Conservation (phyloP, 2,113 vertebrate species). For the Ammodytes marinus region DNA sequence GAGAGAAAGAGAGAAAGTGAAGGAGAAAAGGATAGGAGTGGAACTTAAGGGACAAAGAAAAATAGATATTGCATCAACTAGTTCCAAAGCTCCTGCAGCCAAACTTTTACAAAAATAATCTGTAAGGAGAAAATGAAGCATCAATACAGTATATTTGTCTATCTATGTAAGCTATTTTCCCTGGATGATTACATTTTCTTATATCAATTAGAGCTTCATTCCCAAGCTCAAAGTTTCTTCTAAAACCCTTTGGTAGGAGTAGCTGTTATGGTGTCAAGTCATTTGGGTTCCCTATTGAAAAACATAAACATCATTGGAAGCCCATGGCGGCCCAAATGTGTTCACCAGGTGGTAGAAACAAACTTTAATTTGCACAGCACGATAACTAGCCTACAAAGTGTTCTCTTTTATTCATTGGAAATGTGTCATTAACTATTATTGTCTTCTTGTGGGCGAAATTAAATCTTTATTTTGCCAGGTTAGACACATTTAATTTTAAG, state of each 20-base stretch:
- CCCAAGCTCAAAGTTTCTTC: neutral
- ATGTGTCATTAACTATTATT: constrained; percentile 17
- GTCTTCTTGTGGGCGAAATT: constrained; percentile 39
- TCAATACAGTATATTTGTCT: neutral
- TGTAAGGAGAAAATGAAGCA: neutral
- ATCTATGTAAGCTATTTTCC: neutral
- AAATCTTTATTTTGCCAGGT: constrained; percentile 68
- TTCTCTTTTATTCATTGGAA: constrained; percentile 55
- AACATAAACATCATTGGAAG: constrained; percentile 35
- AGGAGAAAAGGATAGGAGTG: neutral
- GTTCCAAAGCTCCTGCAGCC: constrained; percentile 6
- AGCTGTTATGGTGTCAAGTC: neutral
- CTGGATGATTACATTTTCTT: neutral
- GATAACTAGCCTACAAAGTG: constrained; percentile 38
- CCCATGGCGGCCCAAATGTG: constrained; percentile 55
- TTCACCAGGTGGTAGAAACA: constrained; percentile 64
- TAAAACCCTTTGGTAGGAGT: constrained; percentile 21
- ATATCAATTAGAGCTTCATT: neutral
- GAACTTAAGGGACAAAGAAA: constrained; percentile 38
- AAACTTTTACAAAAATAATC: neutral
- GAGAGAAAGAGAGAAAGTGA: neutral
- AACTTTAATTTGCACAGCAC: constrained; percentile 52
- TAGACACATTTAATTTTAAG: constrained; percentile 64
- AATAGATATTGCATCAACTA: constrained; percentile 28
- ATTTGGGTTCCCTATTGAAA: constrained; percentile 26